phyloP scores from a whole-genome alignment of 2,797 vertebrate species.

The Acestrorhynchus altus region DNA sequence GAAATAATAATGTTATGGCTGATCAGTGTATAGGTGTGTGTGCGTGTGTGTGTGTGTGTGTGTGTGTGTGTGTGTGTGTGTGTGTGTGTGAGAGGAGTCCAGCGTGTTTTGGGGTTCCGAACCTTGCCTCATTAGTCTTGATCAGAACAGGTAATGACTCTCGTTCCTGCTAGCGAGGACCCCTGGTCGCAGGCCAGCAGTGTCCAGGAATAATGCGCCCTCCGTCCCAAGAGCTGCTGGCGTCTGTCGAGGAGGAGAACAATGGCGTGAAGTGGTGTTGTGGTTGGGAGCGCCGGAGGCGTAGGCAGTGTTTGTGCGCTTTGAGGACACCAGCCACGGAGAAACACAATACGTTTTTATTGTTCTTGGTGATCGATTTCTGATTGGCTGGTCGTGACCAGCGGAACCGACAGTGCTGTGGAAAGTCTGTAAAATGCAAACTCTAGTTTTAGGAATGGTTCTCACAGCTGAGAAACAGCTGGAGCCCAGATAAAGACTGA shows the following conservation, averaged over 20 bases:
- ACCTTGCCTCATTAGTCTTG: conserved; percentile 47
- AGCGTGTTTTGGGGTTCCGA: not conserved
- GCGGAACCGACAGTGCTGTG: not conserved
- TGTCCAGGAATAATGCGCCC: conserved; percentile 35
- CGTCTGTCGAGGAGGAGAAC: conserved; percentile 65
- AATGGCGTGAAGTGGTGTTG: conserved; percentile 61
- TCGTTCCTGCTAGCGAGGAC: conserved; percentile 71
- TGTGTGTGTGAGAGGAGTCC: not conserved
- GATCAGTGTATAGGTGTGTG: not conserved
- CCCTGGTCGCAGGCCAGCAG: conserved; percentile 55
- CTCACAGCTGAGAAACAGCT: not conserved
- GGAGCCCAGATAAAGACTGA: conserved; percentile 42
- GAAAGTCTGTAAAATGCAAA: conserved; percentile 47
- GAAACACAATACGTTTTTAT: not conserved
- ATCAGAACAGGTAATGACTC: conserved; percentile 78
- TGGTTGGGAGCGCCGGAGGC: conserved; percentile 31
- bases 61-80: conserved; percentile 4
- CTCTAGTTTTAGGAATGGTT: not conserved
- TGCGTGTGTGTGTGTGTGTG: not conserved
- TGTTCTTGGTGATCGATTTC: conserved; percentile 13
- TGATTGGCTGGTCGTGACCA: conserved; percentile 5
- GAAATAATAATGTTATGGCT: no score
- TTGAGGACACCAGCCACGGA: not conserved
- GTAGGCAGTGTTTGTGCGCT: conserved; percentile 33
- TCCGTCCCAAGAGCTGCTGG: not conserved